Evolutionary conservation across 2,113 vertebrate genomes (phyloP), one percentile per base, ranked within the genome.

Genomic region (Epinephelus fuscoguttatus): DNA sequence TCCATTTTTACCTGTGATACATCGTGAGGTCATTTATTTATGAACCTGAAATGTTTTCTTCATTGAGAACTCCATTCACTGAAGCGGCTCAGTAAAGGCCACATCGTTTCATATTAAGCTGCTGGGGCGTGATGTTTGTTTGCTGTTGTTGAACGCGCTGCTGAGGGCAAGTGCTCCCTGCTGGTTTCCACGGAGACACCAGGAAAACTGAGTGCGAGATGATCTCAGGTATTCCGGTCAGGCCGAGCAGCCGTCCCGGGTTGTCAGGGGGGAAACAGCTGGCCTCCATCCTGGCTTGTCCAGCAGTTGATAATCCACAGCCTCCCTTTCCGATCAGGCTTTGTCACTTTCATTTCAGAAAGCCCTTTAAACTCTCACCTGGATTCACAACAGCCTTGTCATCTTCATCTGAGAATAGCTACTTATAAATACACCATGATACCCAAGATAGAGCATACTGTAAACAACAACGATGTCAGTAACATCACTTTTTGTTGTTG

Each of bases 151-250:
- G 70, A 89, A 83, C 71, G 78, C 10, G 11, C 62, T 52, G 70
- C 84, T 47, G 49, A 72, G 70, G 86, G 75, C 64, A 71, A 82
- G 62, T 79, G 68, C 82, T 86, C 62, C 82, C 82, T 62, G 49
- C 60, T 86, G 73, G 90, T 93, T 92, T 90, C 87, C 84, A 87
- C 17, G 74, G 90, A 84, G 78, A 91, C 78, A 14, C 74, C 1
- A 14, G 78, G 62, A 77, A 85, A 84, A 85, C 42, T 70, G 74
- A 70, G 53, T 59, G 33, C 23, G 55, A 55, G 72, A 71, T 86
- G 71, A 92, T 90, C 86, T 92, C 91, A 91, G 86, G 86, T 95
- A 90, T 81, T 91, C 80, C 75, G 55, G 23, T 75, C 78, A 89
- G 86, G 69, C 69, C 23, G 47, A 90, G 87, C 88, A 87, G 80